phyloP scores from a whole-genome alignment of 2,113 vertebrate genomes.

The Oreochromis aureus region DNA sequence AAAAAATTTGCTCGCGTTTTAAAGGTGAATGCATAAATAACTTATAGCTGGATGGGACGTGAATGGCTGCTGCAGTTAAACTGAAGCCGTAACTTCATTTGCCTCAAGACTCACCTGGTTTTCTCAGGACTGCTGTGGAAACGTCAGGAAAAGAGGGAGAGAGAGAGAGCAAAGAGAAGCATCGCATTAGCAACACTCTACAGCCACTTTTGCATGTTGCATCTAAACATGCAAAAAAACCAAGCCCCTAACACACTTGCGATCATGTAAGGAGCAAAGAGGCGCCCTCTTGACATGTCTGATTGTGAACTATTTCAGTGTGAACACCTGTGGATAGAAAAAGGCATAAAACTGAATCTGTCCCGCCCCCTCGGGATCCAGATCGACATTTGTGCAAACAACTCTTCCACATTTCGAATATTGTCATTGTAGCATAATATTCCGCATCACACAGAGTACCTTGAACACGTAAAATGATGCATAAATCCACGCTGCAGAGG shows the following conservation, averaged over 20 bases:
- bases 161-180: constrained; percentile 71
- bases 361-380: constrained; percentile 63
- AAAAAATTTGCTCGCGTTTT: neutral
- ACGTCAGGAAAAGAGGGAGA: constrained; percentile 63
- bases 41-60: neutral
- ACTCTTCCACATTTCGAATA: constrained; percentile 56
- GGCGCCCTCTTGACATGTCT: constrained; percentile 69
- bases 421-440: constrained; percentile 52
- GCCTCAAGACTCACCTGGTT: constrained; percentile 87
- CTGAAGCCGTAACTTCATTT: neutral
- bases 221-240: constrained; percentile 73
- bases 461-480: constrained; percentile 46
- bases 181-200: constrained; percentile 76
- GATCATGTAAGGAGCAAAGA: constrained; percentile 69
- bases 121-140: constrained; percentile 79
- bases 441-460: constrained; percentile 60
- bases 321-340: constrained; percentile 54
- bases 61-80: neutral
- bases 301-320: neutral
- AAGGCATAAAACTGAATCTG: constrained; percentile 59
- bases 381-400: constrained; percentile 53
- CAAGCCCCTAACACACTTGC: constrained; percentile 21
- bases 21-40: neutral
- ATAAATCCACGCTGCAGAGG: constrained; percentile 60
- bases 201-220: constrained; percentile 81